Conservation (phyloP, 2,888 invertebrate species). For the Nemotelus nigrinus region DNA sequence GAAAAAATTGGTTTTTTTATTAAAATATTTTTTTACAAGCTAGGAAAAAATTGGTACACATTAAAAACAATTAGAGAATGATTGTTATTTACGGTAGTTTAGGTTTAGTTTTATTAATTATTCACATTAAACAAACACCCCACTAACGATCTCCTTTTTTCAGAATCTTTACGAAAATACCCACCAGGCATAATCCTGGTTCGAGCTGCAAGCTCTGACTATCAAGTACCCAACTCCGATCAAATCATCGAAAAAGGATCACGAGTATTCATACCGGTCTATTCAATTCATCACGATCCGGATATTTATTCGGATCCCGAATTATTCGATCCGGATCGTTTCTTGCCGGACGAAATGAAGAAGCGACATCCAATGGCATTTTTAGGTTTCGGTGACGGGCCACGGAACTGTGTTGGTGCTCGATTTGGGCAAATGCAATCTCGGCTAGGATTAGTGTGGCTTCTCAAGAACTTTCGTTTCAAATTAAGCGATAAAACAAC, state of each 20-base stretch:
- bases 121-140: too few relatives aligned
- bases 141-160: constrained; percentile 36
- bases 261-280: constrained; percentile 58
- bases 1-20: too few relatives aligned
- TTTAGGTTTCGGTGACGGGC: constrained; percentile 62
- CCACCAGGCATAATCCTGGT: constrained; percentile 62
- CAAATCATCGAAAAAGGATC: constrained; percentile 60
- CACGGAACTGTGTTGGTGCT: constrained; percentile 59
- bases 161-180: constrained; percentile 66
- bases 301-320: constrained; percentile 63
- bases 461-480: constrained; percentile 55
- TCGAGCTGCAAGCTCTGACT: constrained; percentile 59
- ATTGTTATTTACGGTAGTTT: too few relatives aligned
- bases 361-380: constrained; percentile 58
- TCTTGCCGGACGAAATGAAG: constrained; percentile 56
- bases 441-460: constrained; percentile 56
- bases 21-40: too few relatives aligned
- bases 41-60: too few relatives aligned
- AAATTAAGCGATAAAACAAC: constrained; percentile 54
- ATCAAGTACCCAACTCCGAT: constrained; percentile 57
- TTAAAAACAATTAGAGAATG: too few relatives aligned
- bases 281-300: constrained; percentile 64
- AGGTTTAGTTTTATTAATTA: too few relatives aligned
- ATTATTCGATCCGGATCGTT: constrained; percentile 65
- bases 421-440: constrained; percentile 59